A percentile compares a stretch with the other conserved stretches of the same genome.
These are phyloP conservation scores for Lepetodrilus schrolli DNA, from an alignment of 2,888 invertebrate species.

Conservation along the genomic window DNA sequence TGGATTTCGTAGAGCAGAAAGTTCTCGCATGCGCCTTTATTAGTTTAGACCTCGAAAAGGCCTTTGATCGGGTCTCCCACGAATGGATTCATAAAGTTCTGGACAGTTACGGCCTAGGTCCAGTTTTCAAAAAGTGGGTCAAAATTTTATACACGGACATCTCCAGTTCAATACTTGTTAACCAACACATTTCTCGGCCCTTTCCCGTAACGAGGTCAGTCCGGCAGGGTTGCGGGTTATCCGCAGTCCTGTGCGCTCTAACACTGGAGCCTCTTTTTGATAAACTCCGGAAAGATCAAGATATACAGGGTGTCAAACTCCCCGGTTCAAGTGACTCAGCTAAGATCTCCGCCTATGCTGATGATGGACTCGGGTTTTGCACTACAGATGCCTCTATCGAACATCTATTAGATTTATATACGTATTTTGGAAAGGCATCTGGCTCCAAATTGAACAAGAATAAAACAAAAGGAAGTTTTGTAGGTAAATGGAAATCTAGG, in stretches of 20 bases:
- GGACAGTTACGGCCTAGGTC: conserved; percentile 43
- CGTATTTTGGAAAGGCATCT: conserved; percentile 13
- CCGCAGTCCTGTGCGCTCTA: conserved; percentile 25
- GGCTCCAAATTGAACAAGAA: conserved; percentile 27
- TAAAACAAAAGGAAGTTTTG: conserved; percentile 20
- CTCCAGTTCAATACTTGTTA: conserved; percentile 42
- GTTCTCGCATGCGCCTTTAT: conserved; percentile 41
- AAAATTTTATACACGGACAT: conserved; percentile 46
- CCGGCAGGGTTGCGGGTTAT: conserved; percentile 22
- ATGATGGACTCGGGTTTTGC: conserved; percentile 33
- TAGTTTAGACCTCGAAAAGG: conserved; percentile 52
- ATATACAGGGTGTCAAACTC: neutral
- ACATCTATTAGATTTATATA: conserved; percentile 8
- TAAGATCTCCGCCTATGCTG: conserved; percentile 31
- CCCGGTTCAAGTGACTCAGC: conserved; percentile 24
- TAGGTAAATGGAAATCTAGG: conserved; percentile 24
- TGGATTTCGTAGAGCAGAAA: conserved; percentile 44
- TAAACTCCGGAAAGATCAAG: conserved; percentile 11
- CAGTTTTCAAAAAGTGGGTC: conserved; percentile 44
- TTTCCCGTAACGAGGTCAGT: conserved; percentile 16
- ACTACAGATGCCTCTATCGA: neutral
- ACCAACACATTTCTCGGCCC: conserved; percentile 36
- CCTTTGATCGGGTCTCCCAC: conserved; percentile 49
- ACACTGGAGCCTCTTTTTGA: conserved; percentile 24
- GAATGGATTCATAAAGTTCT: conserved; percentile 43